Conservation (phyloP, 2,113 vertebrate species). For the Ictidomys tridecemlineatus region DNA sequence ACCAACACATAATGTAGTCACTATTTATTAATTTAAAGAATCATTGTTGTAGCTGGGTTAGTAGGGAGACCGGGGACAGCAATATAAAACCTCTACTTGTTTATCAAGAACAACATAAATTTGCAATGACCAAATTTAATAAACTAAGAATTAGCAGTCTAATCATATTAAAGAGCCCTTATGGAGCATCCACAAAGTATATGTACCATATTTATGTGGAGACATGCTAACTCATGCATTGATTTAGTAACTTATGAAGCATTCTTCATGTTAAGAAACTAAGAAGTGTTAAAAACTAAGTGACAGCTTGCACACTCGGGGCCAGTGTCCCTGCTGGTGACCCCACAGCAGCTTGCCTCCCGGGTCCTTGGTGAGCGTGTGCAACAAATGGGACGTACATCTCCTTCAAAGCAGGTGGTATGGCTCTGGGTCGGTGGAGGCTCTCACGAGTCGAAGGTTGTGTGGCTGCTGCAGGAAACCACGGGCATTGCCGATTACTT, state of each 20-base stretch:
- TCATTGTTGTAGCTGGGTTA: background rate
- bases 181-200: background rate
- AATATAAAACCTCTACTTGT: background rate
- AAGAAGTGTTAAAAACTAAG: background rate
- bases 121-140: background rate
- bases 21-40: background rate
- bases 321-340: no score
- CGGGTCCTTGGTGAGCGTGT: background rate
- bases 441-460: accelerated
- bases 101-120: background rate
- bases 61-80: background rate
- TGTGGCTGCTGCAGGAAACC: no score
- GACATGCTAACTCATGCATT: background rate
- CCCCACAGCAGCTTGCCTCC: accelerated
- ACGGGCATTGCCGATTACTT: background rate
- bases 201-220: background rate
- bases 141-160: background rate
- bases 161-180: background rate
- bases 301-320: background rate
- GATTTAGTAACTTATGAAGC: background rate
- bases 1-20: background rate
- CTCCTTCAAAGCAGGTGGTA: no score
- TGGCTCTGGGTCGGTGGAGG: background rate
- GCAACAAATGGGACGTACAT: background rate
- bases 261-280: background rate